Evolutionary conservation across 2,888 invertebrate genomes (phyloP).

Genomic region (Marronus borbonicus): DNA sequence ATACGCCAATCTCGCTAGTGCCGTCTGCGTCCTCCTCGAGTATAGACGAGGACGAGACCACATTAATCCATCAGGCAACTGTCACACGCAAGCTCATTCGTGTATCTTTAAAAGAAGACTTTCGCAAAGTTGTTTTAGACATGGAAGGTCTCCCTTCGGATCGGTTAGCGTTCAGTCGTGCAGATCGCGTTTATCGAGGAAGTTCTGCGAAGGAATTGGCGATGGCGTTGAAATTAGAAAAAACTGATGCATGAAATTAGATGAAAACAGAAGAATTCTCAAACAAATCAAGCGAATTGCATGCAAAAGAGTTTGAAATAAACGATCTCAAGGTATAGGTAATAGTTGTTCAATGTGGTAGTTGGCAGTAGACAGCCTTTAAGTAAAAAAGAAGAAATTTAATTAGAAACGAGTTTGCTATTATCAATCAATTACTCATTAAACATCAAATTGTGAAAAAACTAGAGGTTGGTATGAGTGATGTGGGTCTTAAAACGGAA

Average conservation of each 20-base stretch:
- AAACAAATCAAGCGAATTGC: no score
- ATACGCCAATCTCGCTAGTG: conserved; percentile 35
- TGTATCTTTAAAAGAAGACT: conserved; percentile 33
- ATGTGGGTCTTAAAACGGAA: no score
- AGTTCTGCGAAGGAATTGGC: neutral
- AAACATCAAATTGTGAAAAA: no score
- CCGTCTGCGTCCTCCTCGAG: conserved; percentile 4
- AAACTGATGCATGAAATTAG: conserved; percentile 28
- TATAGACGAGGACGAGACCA: conserved; percentile 27
- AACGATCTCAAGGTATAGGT: no score
- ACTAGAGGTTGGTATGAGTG: no score
- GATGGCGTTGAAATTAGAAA: conserved; percentile 18
- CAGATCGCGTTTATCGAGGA: neutral
- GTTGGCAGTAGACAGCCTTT: no score
- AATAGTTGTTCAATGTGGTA: no score
- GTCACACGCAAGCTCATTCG: conserved; percentile 41
- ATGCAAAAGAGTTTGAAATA: no score
- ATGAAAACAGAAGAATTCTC: neutral
- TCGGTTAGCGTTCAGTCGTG: conserved; percentile 12
- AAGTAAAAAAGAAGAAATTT: no score
- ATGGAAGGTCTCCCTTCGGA: conserved; percentile 14
- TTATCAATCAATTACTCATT: no score
- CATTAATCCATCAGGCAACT: conserved; percentile 43
- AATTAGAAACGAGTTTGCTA: no score
- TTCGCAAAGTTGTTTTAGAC: conserved; percentile 36